These are phyloP conservation scores for Nowickia ferox DNA, from an alignment of 2,888 invertebrate species.

Conservation along the genomic window DNA sequence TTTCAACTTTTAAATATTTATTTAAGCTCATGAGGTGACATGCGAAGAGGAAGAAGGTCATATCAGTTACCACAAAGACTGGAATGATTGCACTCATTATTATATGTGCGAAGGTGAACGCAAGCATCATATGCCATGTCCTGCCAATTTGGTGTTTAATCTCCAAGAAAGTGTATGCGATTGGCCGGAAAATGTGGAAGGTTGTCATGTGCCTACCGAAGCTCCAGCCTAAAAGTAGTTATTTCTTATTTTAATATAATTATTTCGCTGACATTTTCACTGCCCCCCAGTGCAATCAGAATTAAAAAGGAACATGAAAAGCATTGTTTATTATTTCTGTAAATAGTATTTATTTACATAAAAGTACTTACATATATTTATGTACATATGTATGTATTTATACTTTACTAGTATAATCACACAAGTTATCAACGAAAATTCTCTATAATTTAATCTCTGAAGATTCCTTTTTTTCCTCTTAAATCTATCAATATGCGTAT, in stretches of 20 bases:
- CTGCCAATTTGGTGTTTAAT: constrained; percentile 95
- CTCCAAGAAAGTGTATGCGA: constrained; percentile 96
- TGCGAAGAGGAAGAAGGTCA: constrained; percentile 98
- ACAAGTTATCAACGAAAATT: constrained; percentile 21
- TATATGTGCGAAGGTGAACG: constrained; percentile 98
- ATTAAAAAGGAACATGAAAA: constrained; percentile 35
- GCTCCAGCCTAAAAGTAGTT: constrained; percentile 84
- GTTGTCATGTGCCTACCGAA: constrained; percentile 89
- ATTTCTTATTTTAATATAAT: constrained; percentile 14
- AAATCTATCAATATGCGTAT: not conserved
- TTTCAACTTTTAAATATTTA: not conserved
- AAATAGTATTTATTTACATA: constrained; percentile 62
- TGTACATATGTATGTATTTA: not conserved
- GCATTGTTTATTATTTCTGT: constrained; percentile 46
- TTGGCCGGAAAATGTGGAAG: constrained; percentile 97
- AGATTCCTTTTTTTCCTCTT: not conserved
- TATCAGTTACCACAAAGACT: constrained; percentile 95
- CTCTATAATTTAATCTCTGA: not conserved
- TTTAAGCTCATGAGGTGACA: constrained; percentile 92
- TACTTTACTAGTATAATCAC: constrained; percentile 22
- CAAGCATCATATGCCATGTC: constrained; percentile 98
- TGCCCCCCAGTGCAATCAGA: constrained; percentile 45
- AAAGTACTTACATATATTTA: not conserved
- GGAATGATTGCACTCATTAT: constrained; percentile 95
- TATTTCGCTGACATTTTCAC: constrained; percentile 39